Percentiles rank a stretch among this genome's conserved stretches.
Conservation (phyloP, 2,888 invertebrate genomes). For the Nomada ruficornis region DNA sequence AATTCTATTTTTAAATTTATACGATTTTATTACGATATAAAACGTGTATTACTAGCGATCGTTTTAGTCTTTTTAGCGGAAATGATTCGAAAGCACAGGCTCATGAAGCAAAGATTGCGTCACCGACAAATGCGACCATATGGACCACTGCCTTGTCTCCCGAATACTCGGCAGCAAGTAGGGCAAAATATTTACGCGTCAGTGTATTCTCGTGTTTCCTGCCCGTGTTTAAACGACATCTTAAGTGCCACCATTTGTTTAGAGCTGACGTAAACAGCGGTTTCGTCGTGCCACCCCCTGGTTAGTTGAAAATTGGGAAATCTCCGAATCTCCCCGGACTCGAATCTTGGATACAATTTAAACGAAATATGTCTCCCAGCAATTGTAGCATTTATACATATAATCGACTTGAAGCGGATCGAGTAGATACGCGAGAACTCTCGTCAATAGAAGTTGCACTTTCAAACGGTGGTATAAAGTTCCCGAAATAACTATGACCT, state of each 20-base stretch:
- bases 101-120: conserved; percentile 59
- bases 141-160: conserved; percentile 74
- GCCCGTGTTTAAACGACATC: conserved; percentile 83
- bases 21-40: neutral
- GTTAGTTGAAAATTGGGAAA: conserved; percentile 46
- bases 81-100: conserved; percentile 10
- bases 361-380: no score
- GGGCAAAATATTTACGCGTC: conserved; percentile 82
- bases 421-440: neutral
- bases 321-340: neutral
- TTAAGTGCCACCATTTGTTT: conserved; percentile 82
- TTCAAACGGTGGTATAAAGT: conserved; percentile 30
- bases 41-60: neutral
- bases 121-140: conserved; percentile 79
- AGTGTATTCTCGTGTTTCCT: conserved; percentile 83
- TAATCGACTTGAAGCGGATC: neutral
- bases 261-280: conserved; percentile 79
- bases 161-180: conserved; percentile 76
- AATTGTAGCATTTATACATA: no score
- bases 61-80: conserved; percentile 18
- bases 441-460: conserved; percentile 42
- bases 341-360: no score
- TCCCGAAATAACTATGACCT: conserved; percentile 67
- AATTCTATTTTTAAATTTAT: neutral
- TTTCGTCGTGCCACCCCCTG: conserved; percentile 67